Percentiles rank a stretch among this genome's conserved stretches.
These are phyloP conservation scores for Columba janthina DNA, from an alignment of 2,113 vertebrate genomes.

Conservation along the genomic window DNA sequence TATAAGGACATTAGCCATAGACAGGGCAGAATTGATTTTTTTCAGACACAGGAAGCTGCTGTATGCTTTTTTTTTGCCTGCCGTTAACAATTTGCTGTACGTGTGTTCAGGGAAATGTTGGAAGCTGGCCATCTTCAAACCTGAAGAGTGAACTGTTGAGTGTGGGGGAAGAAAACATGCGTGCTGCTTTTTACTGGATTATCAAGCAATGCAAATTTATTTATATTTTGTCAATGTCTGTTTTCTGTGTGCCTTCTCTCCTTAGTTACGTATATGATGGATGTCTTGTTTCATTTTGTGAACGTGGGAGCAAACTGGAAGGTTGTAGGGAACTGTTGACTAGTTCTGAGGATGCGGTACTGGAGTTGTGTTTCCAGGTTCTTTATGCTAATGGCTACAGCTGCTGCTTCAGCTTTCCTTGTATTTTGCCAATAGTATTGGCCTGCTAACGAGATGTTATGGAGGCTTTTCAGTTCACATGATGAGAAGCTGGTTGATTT, in stretches of 20 bases:
- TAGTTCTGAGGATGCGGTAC: fast-evolving
- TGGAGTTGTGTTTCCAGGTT: background rate
- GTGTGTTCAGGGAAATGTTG: background rate
- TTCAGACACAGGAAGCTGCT: background rate
- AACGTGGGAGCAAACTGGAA: background rate
- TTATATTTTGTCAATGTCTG: background rate
- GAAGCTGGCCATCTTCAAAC: background rate
- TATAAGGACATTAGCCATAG: background rate
- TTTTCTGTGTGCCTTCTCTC: background rate
- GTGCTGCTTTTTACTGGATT: background rate
- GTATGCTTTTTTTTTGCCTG: background rate
- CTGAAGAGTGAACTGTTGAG: background rate
- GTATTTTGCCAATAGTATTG: background rate
- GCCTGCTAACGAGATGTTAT: background rate
- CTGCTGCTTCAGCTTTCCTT: background rate
- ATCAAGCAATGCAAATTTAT: background rate
- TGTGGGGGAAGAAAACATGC: background rate
- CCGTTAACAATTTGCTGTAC: background rate
- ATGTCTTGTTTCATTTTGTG: background rate
- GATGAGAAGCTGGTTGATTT: background rate
- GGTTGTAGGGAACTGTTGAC: background rate
- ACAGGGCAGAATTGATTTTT: background rate
- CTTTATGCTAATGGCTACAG: background rate
- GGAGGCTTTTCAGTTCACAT: background rate
- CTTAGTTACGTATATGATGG: background rate